These are phyloP conservation scores for Archips xylosteana DNA, from an alignment of 2,888 invertebrate species.

Conservation along the genomic window DNA sequence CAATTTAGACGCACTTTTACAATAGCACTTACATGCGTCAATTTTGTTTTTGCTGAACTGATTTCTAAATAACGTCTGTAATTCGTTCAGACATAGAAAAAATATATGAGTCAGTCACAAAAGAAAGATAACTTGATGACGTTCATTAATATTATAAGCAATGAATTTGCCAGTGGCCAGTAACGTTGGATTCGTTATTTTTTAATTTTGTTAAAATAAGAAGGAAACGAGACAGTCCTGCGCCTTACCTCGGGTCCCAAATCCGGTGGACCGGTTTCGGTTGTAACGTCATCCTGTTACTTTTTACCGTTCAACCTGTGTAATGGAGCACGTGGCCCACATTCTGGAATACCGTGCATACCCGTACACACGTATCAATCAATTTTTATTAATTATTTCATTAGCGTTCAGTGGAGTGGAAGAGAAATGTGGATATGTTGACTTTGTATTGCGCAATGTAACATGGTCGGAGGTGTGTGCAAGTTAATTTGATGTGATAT, in stretches of 20 bases:
- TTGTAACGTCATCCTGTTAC: slow-evolving; percentile 69
- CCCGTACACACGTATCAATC: slow-evolving; percentile 52
- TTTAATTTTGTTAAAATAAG: slow-evolving; percentile 30
- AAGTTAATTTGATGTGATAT: slow-evolving; percentile 21
- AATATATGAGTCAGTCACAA: not conserved
- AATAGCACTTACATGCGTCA: slow-evolving; percentile 3
- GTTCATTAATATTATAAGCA: slow-evolving; percentile 6
- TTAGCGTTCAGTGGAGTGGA: slow-evolving; percentile 41
- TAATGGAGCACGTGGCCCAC: slow-evolving; percentile 56
- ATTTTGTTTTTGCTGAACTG: slow-evolving; percentile 8
- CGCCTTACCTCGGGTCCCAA: slow-evolving; percentile 60
- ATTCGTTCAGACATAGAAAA: not conserved
- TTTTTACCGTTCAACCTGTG: slow-evolving; percentile 73
- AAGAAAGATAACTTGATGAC: not conserved
- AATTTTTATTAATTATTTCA: slow-evolving; percentile 49
- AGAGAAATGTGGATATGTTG: slow-evolving; percentile 32
- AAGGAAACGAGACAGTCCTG: slow-evolving; percentile 50
- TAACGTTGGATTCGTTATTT: not conserved
- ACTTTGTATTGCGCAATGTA: slow-evolving; percentile 17
- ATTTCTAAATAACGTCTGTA: slow-evolving; percentile 1
- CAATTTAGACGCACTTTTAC: slow-evolving; percentile 4
- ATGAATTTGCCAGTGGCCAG: slow-evolving; percentile 6
- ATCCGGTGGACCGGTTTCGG: slow-evolving; percentile 69
- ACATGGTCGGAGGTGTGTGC: not conserved
- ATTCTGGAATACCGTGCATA: slow-evolving; percentile 51